Evolutionary conservation across 2,113 vertebrate species (phyloP), one percentile per base, ranked within the genome.

Genomic region (Charadrius vociferus): DNA sequence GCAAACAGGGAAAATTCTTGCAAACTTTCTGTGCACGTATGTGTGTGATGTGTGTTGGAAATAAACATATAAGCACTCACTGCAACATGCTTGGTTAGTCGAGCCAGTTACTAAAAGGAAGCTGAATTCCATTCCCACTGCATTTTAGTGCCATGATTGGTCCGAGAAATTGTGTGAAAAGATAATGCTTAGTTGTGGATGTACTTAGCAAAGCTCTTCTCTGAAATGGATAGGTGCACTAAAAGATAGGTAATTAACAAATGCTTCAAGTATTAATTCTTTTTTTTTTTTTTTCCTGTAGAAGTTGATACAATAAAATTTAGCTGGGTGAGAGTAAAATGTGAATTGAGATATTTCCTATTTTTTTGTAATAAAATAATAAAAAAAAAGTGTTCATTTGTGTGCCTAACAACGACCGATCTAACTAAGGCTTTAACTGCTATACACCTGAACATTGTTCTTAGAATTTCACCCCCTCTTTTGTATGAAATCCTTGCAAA

Each of bases 341-440:
- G 5, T 63, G 59, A 83, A 89, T 50, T 16, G 12, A 81, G 16
- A 4, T 47, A 50, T 49, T 71, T 84, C 8, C 7, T 79, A 36
- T 15, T 45, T 45, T 63, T 71, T 37, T 5, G 8, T 41, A 63
- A 59, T 15, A 61, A 75, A 94, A 66, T 58, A n/a, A n/a, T n/a
- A n/a, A n/a, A n/a, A n/a, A n/a, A n/a, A n/a, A n/a, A n/a, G n/a
- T 49, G 27, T 59, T 71, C 23, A 34, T 53, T 62, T 77, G 6
- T 34, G 74, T 30, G 7, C 5, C 30, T 68, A 92, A 61, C 22
- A 97, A 79, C 93, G 74, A 94, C 75, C 47, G 83, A 94, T 61
- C 66, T 82, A 39, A 98, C 29, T 86, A 98, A 98, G 66, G 85
- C 72, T 97, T 98, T 96, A 86, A 97, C 97, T 80, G 90, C 86